Evolutionary conservation across 2,113 vertebrate genomes (phyloP).

Genomic region (Sinocyclocheilus anophthalmus): DNA sequence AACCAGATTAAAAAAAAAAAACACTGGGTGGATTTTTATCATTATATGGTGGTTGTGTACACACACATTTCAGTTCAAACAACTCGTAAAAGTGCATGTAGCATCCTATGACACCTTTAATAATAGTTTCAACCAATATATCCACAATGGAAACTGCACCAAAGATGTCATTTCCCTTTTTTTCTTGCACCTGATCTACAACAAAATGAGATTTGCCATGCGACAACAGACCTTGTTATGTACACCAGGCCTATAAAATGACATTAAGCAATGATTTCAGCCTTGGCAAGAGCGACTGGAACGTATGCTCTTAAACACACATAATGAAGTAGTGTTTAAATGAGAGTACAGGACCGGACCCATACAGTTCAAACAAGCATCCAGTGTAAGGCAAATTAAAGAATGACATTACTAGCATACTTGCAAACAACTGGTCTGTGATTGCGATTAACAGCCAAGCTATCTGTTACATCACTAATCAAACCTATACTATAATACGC

Average conservation of each 20-base stretch:
- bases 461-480: not conserved
- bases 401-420: not conserved
- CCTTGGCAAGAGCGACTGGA: not conserved
- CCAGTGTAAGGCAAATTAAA: not conserved
- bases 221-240: not conserved
- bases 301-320: not conserved
- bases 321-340: slow-evolving; percentile 1
- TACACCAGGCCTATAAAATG: not conserved
- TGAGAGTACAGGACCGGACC: too few relatives aligned
- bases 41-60: too few relatives aligned
- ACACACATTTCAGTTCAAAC: too few relatives aligned
- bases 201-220: not conserved
- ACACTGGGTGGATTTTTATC: too few relatives aligned
- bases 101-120: not conserved
- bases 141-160: not conserved
- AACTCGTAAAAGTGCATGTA: too few relatives aligned
- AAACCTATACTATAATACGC: not conserved
- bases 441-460: not conserved
- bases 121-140: not conserved
- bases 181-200: slow-evolving; percentile 3
- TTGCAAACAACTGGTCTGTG: not conserved
- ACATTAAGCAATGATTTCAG: slow-evolving; percentile 2
- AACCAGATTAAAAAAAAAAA: too few relatives aligned
- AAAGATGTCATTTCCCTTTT: not conserved
- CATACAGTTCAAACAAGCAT: not conserved